These are phyloP conservation scores for Melolontha melolontha DNA, from an alignment of 2,888 invertebrate species.

Conservation along the genomic window DNA sequence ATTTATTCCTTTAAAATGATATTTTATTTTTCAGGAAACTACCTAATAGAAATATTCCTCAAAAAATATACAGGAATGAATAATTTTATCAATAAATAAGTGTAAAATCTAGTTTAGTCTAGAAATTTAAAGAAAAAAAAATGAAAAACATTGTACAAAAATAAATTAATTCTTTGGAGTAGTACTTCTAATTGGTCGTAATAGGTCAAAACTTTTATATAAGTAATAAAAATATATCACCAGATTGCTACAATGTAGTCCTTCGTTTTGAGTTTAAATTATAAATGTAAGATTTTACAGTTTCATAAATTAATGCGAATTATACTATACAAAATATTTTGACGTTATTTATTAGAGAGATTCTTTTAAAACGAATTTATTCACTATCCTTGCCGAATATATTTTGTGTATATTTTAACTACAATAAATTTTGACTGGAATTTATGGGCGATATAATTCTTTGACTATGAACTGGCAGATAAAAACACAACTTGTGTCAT, in stretches of 20 bases:
- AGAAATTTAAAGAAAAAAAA: slow-evolving; percentile 22
- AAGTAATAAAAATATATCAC: slow-evolving; percentile 40
- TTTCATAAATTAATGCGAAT: neutral
- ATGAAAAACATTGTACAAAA: slow-evolving; percentile 37
- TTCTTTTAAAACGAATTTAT: neutral
- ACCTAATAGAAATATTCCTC: too few relatives aligned
- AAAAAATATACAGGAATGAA: slow-evolving; percentile 20
- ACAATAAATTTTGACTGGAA: too few relatives aligned
- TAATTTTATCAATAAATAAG: slow-evolving; percentile 12
- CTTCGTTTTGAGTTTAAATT: slow-evolving; percentile 1
- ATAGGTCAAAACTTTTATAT: slow-evolving; percentile 38
- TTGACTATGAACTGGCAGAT: too few relatives aligned
- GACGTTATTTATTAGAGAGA: slow-evolving; percentile 1
- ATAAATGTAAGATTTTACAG: slow-evolving; percentile 1
- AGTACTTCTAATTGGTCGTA: slow-evolving; percentile 18
- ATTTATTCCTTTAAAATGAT: too few relatives aligned
- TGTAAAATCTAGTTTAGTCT: slow-evolving; percentile 14
- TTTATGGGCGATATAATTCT: too few relatives aligned
- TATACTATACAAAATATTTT: neutral
- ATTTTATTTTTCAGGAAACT: too few relatives aligned
- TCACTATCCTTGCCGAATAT: too few relatives aligned
- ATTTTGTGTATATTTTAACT: too few relatives aligned
- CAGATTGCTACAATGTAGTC: slow-evolving; percentile 21
- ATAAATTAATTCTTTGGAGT: slow-evolving; percentile 43
- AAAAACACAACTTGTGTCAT: too few relatives aligned